Evolutionary conservation across 2,113 vertebrate genomes (phyloP), one percentile per base, ranked within the genome.

Genomic region (Larimichthys crocea): DNA sequence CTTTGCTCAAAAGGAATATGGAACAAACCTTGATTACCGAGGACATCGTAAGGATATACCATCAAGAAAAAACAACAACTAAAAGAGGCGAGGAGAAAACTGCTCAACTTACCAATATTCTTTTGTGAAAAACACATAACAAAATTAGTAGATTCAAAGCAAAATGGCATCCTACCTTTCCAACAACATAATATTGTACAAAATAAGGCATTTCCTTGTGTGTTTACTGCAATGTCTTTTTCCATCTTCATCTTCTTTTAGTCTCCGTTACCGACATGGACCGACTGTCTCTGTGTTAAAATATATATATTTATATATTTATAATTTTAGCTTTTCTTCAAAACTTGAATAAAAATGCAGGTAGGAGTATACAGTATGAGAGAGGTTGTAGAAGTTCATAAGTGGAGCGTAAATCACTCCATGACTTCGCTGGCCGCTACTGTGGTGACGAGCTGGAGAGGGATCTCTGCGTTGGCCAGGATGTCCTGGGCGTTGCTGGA

Each of bases 161-260:
- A 79, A 95, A 96, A 96, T 96, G 96, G 96, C 96, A 96, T 96
- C 96, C 96, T 96, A 97, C 94, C 95, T 96, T 97, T 97, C 95
- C 95, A 97, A 97, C 95, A 94, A 97, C 96, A 97, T 95, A 97
- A 94, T 98, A 97, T 97, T 96, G 97, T 98, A 99, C 97, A 99
- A 99, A 98, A 98, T 99, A 99, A 99, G 98, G 98, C 98, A 99
- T 99, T 98, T 99, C 97, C 96, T 97, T 99, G 97, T 97, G 97
- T 97, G 95, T 97, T 97, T 98, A 97, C 97, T 93, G 93, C 91
- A 97, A 97, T 95, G 95, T 97, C 84, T 96, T 95, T 95, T 95
- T 78, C 75, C 66, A 83, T 20, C 57, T 55, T 74, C 35, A 69
- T 60, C 93, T 96, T 95, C 94, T 95, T 96, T 75, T 59, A 44